Percentiles rank a stretch among this genome's conserved stretches.
Evolutionary conservation across 2,113 vertebrate species (phyloP).

Genomic region (Stictonetta naevosa): DNA sequence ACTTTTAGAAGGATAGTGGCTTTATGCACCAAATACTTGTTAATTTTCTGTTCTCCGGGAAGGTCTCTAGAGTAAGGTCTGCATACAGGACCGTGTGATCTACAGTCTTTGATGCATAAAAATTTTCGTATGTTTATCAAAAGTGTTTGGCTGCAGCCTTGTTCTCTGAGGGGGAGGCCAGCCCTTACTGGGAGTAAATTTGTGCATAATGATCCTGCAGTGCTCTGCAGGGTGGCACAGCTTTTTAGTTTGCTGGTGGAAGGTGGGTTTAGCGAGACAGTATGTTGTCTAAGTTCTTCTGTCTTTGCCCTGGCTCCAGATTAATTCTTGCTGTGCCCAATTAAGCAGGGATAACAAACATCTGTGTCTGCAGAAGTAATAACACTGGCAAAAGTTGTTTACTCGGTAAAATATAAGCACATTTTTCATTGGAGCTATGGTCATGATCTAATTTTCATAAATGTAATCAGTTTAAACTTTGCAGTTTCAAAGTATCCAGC

Average conservation of each 20-base stretch:
- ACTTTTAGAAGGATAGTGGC: neutral
- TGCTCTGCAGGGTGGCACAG: neutral
- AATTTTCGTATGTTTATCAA: neutral
- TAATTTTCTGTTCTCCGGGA: neutral
- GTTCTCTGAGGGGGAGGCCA: neutral
- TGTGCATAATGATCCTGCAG: neutral
- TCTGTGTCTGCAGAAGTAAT: neutral
- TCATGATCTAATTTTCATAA: neutral
- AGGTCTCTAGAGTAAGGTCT: neutral
- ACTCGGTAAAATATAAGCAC: neutral
- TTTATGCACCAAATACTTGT: neutral
- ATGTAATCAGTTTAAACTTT: neutral
- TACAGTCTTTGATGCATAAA: neutral
- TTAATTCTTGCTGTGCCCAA: neutral
- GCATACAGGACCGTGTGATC: neutral
- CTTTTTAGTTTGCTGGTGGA: neutral
- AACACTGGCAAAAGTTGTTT: neutral
- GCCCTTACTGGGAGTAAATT: neutral
- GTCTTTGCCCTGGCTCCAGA: neutral
- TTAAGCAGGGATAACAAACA: neutral
- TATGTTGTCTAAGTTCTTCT: neutral
- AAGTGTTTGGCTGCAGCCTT: neutral
- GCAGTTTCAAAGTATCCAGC: neutral
- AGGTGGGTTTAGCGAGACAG: neutral
- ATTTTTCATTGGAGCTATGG: neutral